Percentiles rank a stretch among this genome's conserved stretches.
Evolutionary conservation across 2,113 vertebrate species (phyloP).

Genomic region (Eretmochelys imbricata): DNA sequence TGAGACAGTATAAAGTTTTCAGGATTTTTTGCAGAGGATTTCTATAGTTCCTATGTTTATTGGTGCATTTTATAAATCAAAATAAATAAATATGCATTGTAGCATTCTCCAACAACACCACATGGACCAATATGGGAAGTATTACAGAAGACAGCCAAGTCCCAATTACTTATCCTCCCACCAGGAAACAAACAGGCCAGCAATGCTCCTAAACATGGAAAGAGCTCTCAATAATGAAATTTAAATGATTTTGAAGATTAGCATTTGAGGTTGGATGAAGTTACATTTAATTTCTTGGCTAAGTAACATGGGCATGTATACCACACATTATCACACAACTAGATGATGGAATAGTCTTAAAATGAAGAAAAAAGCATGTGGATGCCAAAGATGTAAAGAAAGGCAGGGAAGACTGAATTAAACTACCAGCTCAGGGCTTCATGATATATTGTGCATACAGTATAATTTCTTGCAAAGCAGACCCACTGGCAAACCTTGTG

Average conservation of each 20-base stretch:
- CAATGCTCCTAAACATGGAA: background rate
- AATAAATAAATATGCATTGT: background rate
- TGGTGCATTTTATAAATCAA: background rate
- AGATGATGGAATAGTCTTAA: background rate
- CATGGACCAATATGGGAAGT: background rate
- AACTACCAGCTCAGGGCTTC: background rate
- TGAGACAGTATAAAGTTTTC: background rate
- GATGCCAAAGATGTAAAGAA: background rate
- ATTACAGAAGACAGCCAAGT: background rate
- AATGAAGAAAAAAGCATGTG: background rate
- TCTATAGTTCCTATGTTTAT: background rate
- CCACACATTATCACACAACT: background rate
- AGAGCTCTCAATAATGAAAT: background rate
- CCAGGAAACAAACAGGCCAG: background rate
- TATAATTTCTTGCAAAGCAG: background rate
- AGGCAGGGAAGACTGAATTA: background rate
- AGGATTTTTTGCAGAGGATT: accelerated
- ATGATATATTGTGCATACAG: background rate
- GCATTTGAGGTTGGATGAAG: background rate
- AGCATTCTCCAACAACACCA: background rate
- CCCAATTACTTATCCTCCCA: background rate
- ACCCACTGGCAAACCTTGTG: background rate
- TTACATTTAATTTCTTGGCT: background rate
- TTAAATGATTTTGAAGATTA: background rate
- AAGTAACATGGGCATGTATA: background rate